phyloP scores from a whole-genome alignment of 2,888 invertebrate genomes.

The Shargacucullia verbasci region DNA sequence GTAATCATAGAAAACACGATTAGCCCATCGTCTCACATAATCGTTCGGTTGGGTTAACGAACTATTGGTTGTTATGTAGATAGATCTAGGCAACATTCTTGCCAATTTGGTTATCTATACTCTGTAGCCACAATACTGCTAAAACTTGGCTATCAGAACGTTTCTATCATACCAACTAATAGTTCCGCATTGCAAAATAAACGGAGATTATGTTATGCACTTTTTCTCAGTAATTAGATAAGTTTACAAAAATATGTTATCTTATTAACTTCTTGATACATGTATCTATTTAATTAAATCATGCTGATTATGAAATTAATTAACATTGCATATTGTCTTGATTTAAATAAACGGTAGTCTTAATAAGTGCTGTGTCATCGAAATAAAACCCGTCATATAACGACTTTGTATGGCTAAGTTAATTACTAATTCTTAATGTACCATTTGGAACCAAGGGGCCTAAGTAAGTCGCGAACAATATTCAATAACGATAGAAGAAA shows the following conservation, averaged over 20 bases:
- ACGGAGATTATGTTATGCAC: not conserved
- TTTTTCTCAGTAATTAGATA: conserved; percentile 16
- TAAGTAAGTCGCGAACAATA: no score
- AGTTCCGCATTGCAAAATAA: conserved; percentile 41
- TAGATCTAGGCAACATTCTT: conserved; percentile 23
- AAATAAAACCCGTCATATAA: not conserved
- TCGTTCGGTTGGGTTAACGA: conserved; percentile 23
- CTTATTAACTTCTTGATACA: conserved; percentile 9
- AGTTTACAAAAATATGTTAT: conserved; percentile 1
- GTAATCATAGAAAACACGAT: conserved; percentile 23
- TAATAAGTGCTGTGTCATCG: conserved; percentile 15
- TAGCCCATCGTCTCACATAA: conserved; percentile 25
- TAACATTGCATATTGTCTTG: conserved; percentile 4
- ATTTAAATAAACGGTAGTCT: conserved; percentile 7
- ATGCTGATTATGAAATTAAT: conserved; percentile 5
- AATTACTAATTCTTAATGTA: no score
- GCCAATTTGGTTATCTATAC: conserved; percentile 31
- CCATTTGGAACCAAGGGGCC: no score
- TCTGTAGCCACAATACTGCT: conserved; percentile 15
- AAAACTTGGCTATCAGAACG: conserved; percentile 17
- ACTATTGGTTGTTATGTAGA: conserved; percentile 19
- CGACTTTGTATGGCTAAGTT: no score
- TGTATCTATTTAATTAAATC: no score
- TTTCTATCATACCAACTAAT: conserved; percentile 20
- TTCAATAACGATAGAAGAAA: no score